Conservation (phyloP, 1,140 invertebrate species). For the Cotesia glomerata region DNA sequence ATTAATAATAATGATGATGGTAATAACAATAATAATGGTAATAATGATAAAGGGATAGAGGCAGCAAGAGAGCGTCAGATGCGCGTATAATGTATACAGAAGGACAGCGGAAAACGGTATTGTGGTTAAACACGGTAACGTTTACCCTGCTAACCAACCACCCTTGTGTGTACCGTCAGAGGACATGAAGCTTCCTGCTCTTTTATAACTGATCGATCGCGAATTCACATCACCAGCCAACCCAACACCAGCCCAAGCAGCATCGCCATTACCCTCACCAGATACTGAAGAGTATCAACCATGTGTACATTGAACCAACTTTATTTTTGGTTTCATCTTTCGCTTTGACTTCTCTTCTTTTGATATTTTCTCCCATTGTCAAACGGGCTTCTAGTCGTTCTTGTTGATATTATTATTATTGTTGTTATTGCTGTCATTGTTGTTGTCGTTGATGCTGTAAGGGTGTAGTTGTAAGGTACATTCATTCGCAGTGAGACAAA, state of each 20-base stretch:
- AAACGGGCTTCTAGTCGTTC: background rate
- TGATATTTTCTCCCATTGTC: conserved; percentile 6
- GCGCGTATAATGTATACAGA: conserved; percentile 22
- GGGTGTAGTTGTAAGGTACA: background rate
- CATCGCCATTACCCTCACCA: no score
- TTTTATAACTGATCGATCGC: conserved; percentile 15
- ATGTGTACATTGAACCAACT: background rate
- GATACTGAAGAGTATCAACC: no score
- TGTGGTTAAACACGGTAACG: conserved; percentile 28
- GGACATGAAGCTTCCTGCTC: background rate
- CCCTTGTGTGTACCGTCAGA: conserved; percentile 3
- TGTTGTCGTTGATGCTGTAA: no score
- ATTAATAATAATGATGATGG: background rate
- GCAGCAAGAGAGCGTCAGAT: background rate
- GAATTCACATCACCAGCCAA: background rate
- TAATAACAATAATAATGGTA: background rate
- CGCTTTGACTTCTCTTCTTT: conserved; percentile 4
- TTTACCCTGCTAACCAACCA: conserved; percentile 30
- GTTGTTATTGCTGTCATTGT: no score
- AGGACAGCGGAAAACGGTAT: conserved; percentile 8
- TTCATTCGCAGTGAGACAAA: conserved; percentile 10
- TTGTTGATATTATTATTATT: no score
- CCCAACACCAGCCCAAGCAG: background rate
- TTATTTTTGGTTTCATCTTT: conserved; percentile 5
- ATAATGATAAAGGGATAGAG: background rate